Percentiles rank a stretch among this genome's conserved stretches.
Conservation (phyloP, 2,113 vertebrate species). For the Ochotona princeps region DNA sequence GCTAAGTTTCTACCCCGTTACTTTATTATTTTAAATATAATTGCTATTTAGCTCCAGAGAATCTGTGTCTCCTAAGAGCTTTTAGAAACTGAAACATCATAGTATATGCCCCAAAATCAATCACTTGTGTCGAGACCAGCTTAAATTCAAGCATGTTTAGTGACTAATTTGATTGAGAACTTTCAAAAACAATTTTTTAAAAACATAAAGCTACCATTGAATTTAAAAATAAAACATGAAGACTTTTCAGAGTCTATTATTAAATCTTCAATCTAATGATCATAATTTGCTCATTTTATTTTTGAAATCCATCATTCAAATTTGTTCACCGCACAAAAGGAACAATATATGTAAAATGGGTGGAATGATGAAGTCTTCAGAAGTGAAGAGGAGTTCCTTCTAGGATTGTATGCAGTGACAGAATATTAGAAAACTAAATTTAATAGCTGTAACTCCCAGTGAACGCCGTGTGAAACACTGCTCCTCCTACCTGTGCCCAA, state of each 20-base stretch:
- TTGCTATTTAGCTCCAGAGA: background rate
- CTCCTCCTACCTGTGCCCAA: background rate
- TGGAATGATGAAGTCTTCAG: background rate
- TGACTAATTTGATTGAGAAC: conserved; percentile 1
- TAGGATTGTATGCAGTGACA: background rate
- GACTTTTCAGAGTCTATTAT: background rate
- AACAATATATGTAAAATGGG: background rate
- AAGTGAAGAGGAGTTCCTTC: background rate
- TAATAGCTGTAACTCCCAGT: background rate
- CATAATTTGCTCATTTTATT: background rate
- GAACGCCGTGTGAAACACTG: background rate
- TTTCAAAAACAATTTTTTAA: conserved; percentile 33
- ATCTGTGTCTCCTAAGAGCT: background rate
- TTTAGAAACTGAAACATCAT: background rate
- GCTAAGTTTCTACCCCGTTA: too few species aligned
- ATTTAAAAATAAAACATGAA: conserved; percentile 33
- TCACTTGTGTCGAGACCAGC: background rate
- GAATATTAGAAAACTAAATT: background rate
- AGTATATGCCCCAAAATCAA: background rate
- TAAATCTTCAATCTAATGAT: conserved; percentile 9
- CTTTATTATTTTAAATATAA: conserved; percentile 6
- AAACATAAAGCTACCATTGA: background rate
- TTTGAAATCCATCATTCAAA: conserved; percentile 12
- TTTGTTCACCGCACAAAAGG: background rate
- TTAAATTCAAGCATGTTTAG: background rate